Evolutionary conservation across 2,888 invertebrate species (phyloP).

Genomic region (Drosophila pseudotalamancana): DNA sequence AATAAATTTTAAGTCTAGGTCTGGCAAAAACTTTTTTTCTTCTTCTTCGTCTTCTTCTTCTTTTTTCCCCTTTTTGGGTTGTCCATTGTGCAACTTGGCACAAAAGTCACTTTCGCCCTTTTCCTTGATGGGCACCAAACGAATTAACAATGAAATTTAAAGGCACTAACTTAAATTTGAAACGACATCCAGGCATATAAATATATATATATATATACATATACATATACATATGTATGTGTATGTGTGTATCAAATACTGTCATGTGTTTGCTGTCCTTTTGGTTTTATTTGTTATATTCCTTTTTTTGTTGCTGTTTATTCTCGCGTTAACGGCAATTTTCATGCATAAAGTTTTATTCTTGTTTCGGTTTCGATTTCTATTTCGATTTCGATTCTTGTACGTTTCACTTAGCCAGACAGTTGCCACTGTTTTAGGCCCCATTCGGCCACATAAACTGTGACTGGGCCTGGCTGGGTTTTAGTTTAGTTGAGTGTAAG

Average conservation of each 20-base stretch:
- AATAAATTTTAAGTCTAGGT: slow-evolving; percentile 68
- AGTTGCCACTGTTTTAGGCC: slow-evolving; percentile 57
- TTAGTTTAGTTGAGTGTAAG: too few species aligned
- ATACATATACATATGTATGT: background rate
- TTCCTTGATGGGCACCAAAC: slow-evolving; percentile 4
- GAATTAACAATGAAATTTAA: slow-evolving; percentile 73
- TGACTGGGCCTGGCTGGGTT: too few species aligned
- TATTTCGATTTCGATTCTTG: slow-evolving; percentile 49
- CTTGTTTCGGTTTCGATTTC: too few species aligned
- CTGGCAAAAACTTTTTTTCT: slow-evolving; percentile 37
- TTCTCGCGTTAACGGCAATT: slow-evolving; percentile 74
- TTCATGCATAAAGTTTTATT: slow-evolving; percentile 68
- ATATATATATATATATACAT: background rate
- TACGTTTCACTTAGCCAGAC: slow-evolving; percentile 61
- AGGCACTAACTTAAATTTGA: slow-evolving; percentile 65
- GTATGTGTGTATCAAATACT: background rate
- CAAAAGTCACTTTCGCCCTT: slow-evolving; percentile 19
- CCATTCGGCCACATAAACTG: slow-evolving; percentile 34
- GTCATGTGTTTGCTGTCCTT: slow-evolving; percentile 30
- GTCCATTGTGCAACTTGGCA: slow-evolving; percentile 13
- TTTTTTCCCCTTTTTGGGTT: slow-evolving; percentile 18
- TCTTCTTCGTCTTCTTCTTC: too few species aligned
- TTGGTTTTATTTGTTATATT: slow-evolving; percentile 32
- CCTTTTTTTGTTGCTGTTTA: slow-evolving; percentile 49
- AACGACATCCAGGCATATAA: background rate